Base-by-base conservation (phyloP, 1,140 invertebrate species). In the Drosophila malerkotliana region DNA sequence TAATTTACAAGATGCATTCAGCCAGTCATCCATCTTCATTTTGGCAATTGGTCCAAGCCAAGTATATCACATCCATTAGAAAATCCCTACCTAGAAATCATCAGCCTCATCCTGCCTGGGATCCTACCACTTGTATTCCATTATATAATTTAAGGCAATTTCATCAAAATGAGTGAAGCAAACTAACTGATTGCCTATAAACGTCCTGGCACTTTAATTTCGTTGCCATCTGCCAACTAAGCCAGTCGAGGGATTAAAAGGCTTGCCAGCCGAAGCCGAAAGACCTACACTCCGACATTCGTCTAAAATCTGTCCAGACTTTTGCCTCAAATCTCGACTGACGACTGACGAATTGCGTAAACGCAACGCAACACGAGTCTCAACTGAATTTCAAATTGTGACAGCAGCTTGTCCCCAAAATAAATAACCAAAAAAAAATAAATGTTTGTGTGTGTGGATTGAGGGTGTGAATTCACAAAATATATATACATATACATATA, bases 331-430 rank as follows among this genome's bases (percentile, higher is more conserved):
- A 73, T 74, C 79, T 80, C 71, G 54, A 68, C 81, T 84, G 81
- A 84, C 82, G 54, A 68, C 81, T 84, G 81, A 84, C 82, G 82
- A 85, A 85, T 87, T 84, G 81, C 81, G 80, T 79, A 79, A 67
- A 79, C 77, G 77, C 77, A 75, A 63, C 47, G 64, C 10, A 37
- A 37, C 10, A 37, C 34, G 41, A 55, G 49, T 66, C 53, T 74
- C 77, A 62, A 73, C 61, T 77, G 72, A 80, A 77, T 84, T 84
- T 81, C 48, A 84, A 80, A 85, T 80, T 85, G 77, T 84, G 81
- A 77, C 80, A 85, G 69, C 75, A 83, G 77, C 55, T 78, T 57
- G 74, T 74, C 59, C 59, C 62, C 63, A 32, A 73, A 83, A 83
- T 83, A 83, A 74, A 83, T 82, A 78, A 77, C 66, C 72, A 85